Evolutionary conservation across 2,113 vertebrate genomes (phyloP), one percentile per base, ranked within the genome.

Genomic region (Puma concolor): DNA sequence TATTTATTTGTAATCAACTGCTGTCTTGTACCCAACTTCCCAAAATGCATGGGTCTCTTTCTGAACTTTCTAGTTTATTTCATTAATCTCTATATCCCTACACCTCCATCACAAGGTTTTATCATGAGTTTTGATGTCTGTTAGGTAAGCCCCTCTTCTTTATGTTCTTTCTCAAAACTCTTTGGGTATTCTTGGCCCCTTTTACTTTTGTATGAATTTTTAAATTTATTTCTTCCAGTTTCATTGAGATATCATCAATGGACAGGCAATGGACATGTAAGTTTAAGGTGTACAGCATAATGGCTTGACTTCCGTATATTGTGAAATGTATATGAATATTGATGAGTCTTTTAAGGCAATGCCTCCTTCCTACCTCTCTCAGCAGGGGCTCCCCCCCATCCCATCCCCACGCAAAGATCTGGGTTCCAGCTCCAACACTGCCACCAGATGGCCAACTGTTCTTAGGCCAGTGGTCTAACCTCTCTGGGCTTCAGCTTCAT

Each of bases 61-160:
- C 87, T 97, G 88, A n/a, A 54, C 31, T 88, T 92, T 83, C 44
- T 86, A 60, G 60, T 80, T 82, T 71, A 79, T 84, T 87, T n/a
- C 17, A 83, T 7, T 44, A n/a, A 44, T 69, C 11, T 95, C 82
- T 88, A 12, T 41, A 41, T n/a, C 10, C 16, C 6, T 31, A 44
- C 0, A 21, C 17, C 31, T 82, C 29, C 25, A 17, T n/a, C 27
- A 64, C 1, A 57, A 4, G 19, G 1, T 71, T 80, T 50, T 48
- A 54, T 19, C 8, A 27, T 57, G 21, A 50, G 17, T 76, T 96
- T 91, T 82, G 27, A 54, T 80, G 13, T 57, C 67, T 96, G 54
- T 36, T n/a, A 27, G 31, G 2, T 94, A 86, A 80, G 4, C 23
- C 71, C 4, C 4, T 67, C 54, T 77, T 88, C 31, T 54, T 87